These are phyloP conservation scores for Calliphora vicina DNA, from an alignment of 1,140 invertebrate genomes.

Conservation along the genomic window DNA sequence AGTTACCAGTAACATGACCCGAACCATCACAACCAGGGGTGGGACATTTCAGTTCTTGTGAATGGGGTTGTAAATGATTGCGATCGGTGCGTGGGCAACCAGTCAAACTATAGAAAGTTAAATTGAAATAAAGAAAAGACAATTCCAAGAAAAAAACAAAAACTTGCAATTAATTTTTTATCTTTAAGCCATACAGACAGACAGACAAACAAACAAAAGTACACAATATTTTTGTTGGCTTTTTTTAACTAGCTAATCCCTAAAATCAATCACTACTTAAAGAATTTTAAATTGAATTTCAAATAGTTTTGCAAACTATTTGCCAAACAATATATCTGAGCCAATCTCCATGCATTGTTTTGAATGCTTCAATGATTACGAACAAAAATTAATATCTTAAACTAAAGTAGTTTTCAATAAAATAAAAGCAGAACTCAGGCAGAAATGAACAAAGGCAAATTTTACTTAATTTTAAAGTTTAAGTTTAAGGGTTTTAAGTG, in stretches of 20 bases:
- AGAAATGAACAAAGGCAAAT: too few species aligned
- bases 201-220: neutral
- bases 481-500: neutral
- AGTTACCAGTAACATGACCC: conserved; percentile 88
- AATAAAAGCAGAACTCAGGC: too few species aligned
- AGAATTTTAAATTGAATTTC: neutral
- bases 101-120: conserved; percentile 71
- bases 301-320: neutral
- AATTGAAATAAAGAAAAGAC: neutral
- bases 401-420: too few species aligned
- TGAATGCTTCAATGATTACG: neutral
- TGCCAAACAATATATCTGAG: neutral
- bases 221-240: neutral
- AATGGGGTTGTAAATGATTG: conserved; percentile 77
- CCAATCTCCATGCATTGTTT: neutral
- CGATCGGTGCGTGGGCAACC: conserved; percentile 80
- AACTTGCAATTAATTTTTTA: conserved; percentile 2
- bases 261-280: neutral
- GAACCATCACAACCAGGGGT: conserved; percentile 88
- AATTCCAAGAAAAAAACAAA: neutral
- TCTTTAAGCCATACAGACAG: too few species aligned
- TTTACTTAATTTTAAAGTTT: neutral
- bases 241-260: neutral
- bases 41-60: conserved; percentile 87
- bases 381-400: neutral